phyloP scores from a whole-genome alignment of 2,797 vertebrate species.

The Ataeniobius toweri region DNA sequence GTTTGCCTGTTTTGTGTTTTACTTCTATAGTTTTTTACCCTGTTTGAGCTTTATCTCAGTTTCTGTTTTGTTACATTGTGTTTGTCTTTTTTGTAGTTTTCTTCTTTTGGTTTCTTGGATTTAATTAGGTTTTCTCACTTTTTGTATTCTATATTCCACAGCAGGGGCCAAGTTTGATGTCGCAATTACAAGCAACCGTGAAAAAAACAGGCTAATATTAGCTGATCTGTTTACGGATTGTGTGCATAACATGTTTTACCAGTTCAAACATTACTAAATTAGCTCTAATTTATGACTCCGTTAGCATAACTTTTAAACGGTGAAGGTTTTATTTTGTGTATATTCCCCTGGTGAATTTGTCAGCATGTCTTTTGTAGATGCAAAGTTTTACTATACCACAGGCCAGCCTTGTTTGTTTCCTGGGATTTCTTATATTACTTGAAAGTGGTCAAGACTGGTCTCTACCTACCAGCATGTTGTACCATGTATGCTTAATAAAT shows the following conservation, averaged over 20 bases:
- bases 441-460: too few relatives aligned
- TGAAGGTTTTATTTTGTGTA: neutral
- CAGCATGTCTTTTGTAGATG: too few relatives aligned
- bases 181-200: neutral
- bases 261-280: neutral
- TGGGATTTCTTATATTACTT: too few relatives aligned
- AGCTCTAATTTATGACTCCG: neutral
- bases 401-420: too few relatives aligned
- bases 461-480: too few relatives aligned
- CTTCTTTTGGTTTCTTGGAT: neutral
- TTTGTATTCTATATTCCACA: neutral
- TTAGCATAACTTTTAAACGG: neutral
- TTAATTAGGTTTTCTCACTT: neutral
- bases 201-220: neutral
- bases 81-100: too few relatives aligned
- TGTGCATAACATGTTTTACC: neutral
- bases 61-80: neutral
- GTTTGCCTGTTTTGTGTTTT: neutral
- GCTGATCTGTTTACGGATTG: neutral
- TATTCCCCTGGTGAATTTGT: neutral
- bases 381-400: too few relatives aligned
- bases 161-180: neutral
- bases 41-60: neutral
- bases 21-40: neutral
- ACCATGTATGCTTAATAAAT: too few relatives aligned